Evolutionary conservation across 2,113 vertebrate species (phyloP).

Genomic region (Oncorhynchus nerka): DNA sequence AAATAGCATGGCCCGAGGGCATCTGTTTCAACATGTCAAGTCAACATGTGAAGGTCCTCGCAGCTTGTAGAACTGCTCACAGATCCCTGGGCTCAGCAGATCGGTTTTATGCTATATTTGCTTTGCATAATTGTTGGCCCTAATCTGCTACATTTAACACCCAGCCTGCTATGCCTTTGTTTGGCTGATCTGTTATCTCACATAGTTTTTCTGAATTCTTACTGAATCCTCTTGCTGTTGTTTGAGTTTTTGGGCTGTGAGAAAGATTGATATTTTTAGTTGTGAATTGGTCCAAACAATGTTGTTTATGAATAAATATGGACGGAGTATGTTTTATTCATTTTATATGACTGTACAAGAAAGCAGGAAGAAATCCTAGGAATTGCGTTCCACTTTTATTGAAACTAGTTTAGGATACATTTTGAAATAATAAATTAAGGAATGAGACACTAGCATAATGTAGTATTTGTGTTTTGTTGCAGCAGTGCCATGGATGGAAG

Average conservation of each 20-base stretch:
- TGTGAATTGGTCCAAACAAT: too few relatives aligned
- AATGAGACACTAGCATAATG: conserved; percentile 31
- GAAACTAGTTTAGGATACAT: background rate
- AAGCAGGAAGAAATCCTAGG: too few relatives aligned
- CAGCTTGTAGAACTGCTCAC: conserved; percentile 68
- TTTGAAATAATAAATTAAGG: conserved; percentile 29
- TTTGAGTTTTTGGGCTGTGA: conserved; percentile 20
- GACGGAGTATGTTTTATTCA: background rate
- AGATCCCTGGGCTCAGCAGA: conserved; percentile 57
- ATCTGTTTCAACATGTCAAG: conserved; percentile 61
- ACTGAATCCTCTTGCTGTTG: conserved; percentile 7
- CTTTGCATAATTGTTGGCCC: conserved; percentile 70
- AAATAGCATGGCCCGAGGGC: conserved; percentile 44
- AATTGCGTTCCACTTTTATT: too few relatives aligned
- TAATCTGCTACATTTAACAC: conserved; percentile 70
- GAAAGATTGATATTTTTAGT: background rate
- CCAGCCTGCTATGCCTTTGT: conserved; percentile 39
- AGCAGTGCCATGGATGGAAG: too few relatives aligned
- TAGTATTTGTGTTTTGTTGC: too few relatives aligned
- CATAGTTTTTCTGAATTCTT: conserved; percentile 43
- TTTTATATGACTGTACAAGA: conserved; percentile 10
- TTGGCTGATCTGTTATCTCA: conserved; percentile 28
- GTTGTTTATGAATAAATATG: background rate
- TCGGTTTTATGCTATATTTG: conserved; percentile 69
- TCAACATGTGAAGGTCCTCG: conserved; percentile 75